Evolutionary conservation across 2,797 vertebrate genomes (phyloP).

Genomic region (Nasua narica): DNA sequence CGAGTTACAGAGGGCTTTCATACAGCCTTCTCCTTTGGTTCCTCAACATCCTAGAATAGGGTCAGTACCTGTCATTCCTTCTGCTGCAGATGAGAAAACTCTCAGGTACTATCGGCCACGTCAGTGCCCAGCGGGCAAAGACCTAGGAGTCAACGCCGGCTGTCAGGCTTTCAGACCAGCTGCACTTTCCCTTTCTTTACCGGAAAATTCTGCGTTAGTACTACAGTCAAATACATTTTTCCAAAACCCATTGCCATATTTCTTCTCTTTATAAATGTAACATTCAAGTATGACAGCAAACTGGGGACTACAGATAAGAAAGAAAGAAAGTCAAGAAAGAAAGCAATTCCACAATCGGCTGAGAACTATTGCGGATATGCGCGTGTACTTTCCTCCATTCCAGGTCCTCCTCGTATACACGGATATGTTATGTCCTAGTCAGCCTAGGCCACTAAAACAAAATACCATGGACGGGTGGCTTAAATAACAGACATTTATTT

Average conservation of each 20-base stretch:
- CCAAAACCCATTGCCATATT: neutral
- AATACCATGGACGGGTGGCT: neutral
- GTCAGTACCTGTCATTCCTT: neutral
- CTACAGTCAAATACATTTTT: neutral
- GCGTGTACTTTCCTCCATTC: neutral
- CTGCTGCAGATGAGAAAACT: neutral
- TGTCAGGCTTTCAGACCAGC: neutral
- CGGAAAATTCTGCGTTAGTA: neutral
- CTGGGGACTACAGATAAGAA: neutral
- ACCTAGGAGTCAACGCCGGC: neutral
- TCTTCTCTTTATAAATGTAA: neutral
- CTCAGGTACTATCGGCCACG: neutral
- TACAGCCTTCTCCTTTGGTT: neutral
- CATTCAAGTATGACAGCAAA: neutral
- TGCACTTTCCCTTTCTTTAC: neutral
- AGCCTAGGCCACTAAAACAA: neutral
- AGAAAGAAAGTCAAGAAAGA: neutral
- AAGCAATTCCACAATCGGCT: neutral
- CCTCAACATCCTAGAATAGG: neutral
- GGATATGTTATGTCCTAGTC: neutral
- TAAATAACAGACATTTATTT: neutral
- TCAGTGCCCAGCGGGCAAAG: neutral
- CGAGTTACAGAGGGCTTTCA: neutral
- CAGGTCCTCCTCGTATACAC: neutral
- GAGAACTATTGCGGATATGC: neutral